phyloP scores from a whole-genome alignment of 2,888 invertebrate genomes.

The Calliphora vomitoria region DNA sequence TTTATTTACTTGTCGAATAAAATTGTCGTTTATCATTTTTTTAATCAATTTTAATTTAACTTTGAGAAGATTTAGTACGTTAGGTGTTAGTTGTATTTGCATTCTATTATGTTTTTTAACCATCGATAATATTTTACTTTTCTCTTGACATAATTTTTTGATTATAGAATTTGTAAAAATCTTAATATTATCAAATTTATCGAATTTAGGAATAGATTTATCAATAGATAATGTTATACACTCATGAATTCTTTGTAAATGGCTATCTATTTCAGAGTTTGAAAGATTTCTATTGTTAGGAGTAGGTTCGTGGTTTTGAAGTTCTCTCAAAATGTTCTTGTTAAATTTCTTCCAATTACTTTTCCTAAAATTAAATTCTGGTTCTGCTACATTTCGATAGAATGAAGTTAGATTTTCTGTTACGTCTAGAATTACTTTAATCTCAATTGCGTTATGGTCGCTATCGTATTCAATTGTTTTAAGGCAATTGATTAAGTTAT shows the following conservation, averaged over 20 bases:
- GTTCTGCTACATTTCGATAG: neutral
- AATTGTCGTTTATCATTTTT: slow-evolving; percentile 14
- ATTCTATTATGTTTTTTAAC: slow-evolving; percentile 23
- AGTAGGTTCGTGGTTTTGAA: neutral
- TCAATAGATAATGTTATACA: too few species aligned
- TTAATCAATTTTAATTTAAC: slow-evolving; percentile 1
- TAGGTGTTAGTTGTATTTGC: neutral
- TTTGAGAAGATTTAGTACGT: neutral
- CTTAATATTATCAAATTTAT: neutral
- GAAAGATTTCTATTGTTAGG: slow-evolving; percentile 13
- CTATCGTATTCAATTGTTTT: slow-evolving; percentile 24
- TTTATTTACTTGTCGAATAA: neutral
- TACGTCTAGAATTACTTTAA: neutral
- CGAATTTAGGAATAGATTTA: slow-evolving; percentile 19
- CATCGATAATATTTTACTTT: neutral
- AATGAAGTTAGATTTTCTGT: too few species aligned
- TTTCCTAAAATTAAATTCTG: slow-evolving; percentile 10
- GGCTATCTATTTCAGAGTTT: neutral
- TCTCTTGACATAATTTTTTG: neutral
- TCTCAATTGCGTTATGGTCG: slow-evolving; percentile 13
- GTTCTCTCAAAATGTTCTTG: neutral
- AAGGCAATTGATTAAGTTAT: slow-evolving; percentile 1
- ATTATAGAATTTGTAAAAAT: neutral
- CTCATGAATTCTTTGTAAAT: too few species aligned
- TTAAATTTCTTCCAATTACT: slow-evolving; percentile 18